These are phyloP conservation scores for Phylloscopus trochiloides DNA, from an alignment of 2,113 vertebrate genomes.

Conservation along the genomic window DNA sequence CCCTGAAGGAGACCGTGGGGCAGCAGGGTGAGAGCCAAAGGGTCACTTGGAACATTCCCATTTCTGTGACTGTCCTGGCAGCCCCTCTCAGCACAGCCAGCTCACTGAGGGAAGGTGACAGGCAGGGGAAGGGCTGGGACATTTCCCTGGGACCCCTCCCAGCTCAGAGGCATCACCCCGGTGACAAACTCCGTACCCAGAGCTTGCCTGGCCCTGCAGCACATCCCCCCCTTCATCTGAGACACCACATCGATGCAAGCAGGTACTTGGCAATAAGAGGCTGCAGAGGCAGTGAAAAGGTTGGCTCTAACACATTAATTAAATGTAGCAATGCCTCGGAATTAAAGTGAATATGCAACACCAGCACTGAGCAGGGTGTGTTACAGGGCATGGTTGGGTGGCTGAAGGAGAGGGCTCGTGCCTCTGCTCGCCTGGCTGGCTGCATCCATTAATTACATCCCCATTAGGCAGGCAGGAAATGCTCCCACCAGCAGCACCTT, in stretches of 20 bases:
- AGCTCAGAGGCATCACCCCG: background rate
- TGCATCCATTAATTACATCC: background rate
- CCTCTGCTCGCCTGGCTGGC: background rate
- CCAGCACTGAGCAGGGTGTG: fast-evolving
- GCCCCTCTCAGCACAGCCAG: background rate
- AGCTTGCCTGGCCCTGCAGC: background rate
- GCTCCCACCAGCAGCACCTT: background rate
- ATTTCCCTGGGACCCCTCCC: background rate
- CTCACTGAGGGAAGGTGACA: background rate
- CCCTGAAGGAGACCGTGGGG: fast-evolving
- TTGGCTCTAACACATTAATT: background rate
- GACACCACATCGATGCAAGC: fast-evolving
- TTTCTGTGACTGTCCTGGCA: background rate
- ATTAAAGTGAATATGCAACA: background rate
- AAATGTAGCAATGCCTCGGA: background rate
- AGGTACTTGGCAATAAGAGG: background rate
- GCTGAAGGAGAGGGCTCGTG: background rate
- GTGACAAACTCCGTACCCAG: fast-evolving
- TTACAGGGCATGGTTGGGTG: background rate
- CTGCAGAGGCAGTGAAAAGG: background rate
- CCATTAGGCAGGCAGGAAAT: background rate
- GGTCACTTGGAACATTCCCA: fast-evolving
- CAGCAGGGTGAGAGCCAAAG: background rate
- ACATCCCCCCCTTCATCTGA: background rate
- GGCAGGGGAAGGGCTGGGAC: background rate